These are phyloP conservation scores for Bradypus variegatus DNA, from an alignment of 2,797 vertebrate genomes.

Conservation along the genomic window DNA sequence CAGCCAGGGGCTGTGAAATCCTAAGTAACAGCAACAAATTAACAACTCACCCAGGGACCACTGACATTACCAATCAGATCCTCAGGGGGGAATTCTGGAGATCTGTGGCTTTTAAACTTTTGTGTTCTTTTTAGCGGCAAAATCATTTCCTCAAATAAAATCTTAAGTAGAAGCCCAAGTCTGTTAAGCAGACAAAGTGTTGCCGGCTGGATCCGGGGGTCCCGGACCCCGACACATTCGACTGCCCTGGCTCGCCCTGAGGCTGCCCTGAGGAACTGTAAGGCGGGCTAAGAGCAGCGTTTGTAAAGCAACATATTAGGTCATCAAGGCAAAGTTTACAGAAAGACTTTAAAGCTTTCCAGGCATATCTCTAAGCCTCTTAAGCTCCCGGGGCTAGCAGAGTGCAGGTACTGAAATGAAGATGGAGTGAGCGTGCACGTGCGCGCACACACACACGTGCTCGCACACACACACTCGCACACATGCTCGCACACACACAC, in stretches of 20 bases:
- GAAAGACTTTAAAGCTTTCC: neutral
- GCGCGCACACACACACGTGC: neutral
- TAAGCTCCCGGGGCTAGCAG: neutral
- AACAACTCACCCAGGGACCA: neutral
- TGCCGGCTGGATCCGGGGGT: neutral
- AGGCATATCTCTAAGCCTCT: neutral
- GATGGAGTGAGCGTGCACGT: no score
- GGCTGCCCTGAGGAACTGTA: neutral
- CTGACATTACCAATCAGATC: neutral
- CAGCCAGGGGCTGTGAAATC: neutral
- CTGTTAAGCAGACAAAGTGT: neutral
- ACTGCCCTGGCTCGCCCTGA: neutral
- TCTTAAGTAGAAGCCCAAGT: neutral
- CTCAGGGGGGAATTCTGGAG: neutral
- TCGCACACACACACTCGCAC: neutral
- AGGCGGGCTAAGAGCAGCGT: neutral
- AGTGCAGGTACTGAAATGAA: accelerated
- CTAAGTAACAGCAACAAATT: neutral
- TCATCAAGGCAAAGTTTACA: neutral
- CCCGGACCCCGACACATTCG: neutral
- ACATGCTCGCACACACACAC: neutral
- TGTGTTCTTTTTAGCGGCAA: neutral
- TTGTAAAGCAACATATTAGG: neutral
- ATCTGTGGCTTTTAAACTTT: neutral
- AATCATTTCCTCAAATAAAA: neutral